Evolutionary conservation across 53 echinoderm and acorn worm genomes (phyloP).

Genomic region (Temnopleurus reevesii): DNA sequence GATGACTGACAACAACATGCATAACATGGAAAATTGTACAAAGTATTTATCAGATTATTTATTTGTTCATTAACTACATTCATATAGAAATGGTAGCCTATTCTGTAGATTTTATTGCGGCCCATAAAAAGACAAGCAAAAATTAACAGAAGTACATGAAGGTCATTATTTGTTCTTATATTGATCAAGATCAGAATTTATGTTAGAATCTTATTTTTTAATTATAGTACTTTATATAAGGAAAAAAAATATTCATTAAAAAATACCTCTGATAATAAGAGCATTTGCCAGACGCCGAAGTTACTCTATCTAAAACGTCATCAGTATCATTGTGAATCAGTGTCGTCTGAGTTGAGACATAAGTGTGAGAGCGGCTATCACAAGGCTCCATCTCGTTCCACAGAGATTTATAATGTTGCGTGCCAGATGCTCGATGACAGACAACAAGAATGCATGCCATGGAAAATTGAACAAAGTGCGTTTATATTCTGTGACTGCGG

Average conservation of each 20-base stretch:
- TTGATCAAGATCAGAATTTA: no score
- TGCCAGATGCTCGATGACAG: neutral
- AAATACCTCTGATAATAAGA: neutral
- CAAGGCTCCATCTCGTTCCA: slow-evolving; percentile 6
- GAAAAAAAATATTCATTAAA: no score
- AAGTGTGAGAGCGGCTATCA: neutral
- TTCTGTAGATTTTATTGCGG: no score
- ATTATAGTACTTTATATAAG: no score
- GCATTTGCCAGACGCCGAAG: neutral
- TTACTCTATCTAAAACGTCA: neutral
- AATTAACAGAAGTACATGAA: no score
- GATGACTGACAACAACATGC: neutral
- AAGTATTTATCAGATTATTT: no score
- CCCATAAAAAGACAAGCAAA: no score
- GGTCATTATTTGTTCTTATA: no score
- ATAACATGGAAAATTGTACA: neutral
- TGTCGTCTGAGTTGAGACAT: neutral
- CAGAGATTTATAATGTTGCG: neutral
- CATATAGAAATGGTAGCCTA: no score
- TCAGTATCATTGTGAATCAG: neutral
- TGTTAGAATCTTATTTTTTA: no score
- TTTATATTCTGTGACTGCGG: neutral
- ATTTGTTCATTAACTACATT: no score
- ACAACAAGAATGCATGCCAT: neutral
- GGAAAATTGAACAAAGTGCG: slow-evolving; percentile 24